Evolutionary conservation across 2,113 vertebrate species (phyloP), one percentile per base, ranked within the genome.

Genomic region (Aptenodytes forsteri): DNA sequence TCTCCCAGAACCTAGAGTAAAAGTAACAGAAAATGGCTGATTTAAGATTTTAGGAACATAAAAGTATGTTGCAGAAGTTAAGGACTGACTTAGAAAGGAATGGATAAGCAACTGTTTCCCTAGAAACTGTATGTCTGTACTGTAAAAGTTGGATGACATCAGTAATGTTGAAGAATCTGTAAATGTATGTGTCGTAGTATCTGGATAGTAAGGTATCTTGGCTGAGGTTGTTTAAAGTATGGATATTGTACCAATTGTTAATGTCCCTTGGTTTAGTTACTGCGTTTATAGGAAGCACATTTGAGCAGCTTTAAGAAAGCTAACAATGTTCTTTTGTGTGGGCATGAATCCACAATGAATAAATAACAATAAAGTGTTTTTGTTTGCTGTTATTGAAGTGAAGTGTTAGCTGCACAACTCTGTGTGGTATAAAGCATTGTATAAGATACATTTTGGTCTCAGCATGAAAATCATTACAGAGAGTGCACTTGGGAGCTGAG

Each of bases 351-450:
- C 71, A 77, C 83, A 92, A 77, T 69, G 92, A 91, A 81, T 75
- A 96, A 95, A 92, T 52, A 91, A 86, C 72, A 90, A 84, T 95
- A 89, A 95, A 95, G 73, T 65, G 66, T 1, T 94, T 96, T 93
- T 95, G 92, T 97, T 95, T 94, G 95, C 90, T 95, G 75, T 82
- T 87, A 18, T 16, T 92, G 87, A 85, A 93, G 72, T 64, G 87
- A 83, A 87, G 89, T 96, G 86, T 93, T 94, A 97, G 81, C 95
- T 94, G 93, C 84, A 93, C 85, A 89, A 83, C 84, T 72, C 89
- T 90, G 62, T 90, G 94, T 89, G 90, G 21, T 82, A n/a, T 69
- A 79, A 94, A 96, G 82, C 81, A 30, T 87, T 95, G 87, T 85
- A 49, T 77, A 52, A 93, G 96, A 94, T 95, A 67, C 67, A 70